Percentiles rank a stretch among this genome's conserved stretches.
phyloP scores from a whole-genome alignment of 2,113 vertebrate species.

The Cepphus grylle region DNA sequence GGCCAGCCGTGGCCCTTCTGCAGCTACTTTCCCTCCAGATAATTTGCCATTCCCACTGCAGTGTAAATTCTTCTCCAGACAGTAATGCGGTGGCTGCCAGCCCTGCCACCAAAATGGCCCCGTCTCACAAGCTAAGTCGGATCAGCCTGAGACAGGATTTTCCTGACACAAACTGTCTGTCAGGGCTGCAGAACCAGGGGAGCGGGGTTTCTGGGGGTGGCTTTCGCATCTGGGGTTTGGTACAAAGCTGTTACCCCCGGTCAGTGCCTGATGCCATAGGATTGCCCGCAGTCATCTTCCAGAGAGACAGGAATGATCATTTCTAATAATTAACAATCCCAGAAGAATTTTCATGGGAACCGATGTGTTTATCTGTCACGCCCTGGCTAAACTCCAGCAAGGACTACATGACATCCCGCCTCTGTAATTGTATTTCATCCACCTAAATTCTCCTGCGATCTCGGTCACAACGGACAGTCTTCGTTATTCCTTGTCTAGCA shows the following conservation, averaged over 20 bases:
- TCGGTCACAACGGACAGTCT: neutral
- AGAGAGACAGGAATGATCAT: neutral
- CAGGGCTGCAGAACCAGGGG: neutral
- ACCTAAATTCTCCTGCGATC: neutral
- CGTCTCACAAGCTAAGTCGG: constrained; percentile 59
- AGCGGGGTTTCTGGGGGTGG: neutral
- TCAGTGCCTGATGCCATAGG: fast-evolving
- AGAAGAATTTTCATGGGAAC: neutral
- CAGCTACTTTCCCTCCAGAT: constrained; percentile 54
- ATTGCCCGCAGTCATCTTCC: neutral
- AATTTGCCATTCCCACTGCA: constrained; percentile 55
- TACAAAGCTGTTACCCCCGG: neutral
- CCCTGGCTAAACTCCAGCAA: constrained; percentile 27
- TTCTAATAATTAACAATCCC: constrained; percentile 35
- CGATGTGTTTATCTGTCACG: constrained; percentile 28
- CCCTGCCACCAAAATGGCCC: constrained; percentile 59
- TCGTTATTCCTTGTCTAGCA: neutral
- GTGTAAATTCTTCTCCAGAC: constrained; percentile 55
- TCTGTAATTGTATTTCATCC: neutral
- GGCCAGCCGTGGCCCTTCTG: constrained; percentile 27
- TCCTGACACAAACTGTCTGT: constrained; percentile 49
- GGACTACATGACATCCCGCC: neutral
- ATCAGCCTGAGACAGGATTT: constrained; percentile 67
- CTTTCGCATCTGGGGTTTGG: neutral
- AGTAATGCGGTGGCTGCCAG: constrained; percentile 59